phyloP scores from a whole-genome alignment of 2,113 vertebrate species.

The Dinomys branickii region DNA sequence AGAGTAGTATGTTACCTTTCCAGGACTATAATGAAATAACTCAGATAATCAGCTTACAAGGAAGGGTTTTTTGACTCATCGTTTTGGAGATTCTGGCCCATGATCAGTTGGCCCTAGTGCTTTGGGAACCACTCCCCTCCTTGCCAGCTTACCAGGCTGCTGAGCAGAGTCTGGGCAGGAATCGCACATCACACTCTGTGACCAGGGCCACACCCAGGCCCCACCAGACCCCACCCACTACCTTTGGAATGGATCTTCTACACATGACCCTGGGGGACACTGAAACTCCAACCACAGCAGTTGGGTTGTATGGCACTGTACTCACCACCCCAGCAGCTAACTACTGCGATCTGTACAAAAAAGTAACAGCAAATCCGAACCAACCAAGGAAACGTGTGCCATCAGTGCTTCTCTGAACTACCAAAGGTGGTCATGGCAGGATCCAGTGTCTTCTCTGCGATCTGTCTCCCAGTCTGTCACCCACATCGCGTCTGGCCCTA shows the following conservation, averaged over 20 bases:
- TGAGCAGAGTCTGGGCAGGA: neutral
- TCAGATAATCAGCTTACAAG: neutral
- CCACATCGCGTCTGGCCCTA: neutral
- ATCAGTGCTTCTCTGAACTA: neutral
- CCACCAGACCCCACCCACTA: neutral
- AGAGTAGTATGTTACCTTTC: neutral
- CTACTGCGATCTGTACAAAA: neutral
- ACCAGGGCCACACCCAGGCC: neutral
- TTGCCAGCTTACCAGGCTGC: neutral
- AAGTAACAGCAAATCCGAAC: neutral
- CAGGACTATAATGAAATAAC: neutral
- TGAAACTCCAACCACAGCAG: neutral
- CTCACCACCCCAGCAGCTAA: neutral
- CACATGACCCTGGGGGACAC: neutral
- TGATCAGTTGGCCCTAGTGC: neutral
- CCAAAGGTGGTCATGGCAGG: accelerated
- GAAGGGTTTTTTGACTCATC: neutral
- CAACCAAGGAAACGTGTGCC: neutral
- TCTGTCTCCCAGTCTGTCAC: neutral
- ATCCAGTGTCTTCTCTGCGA: neutral
- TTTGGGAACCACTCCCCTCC: neutral
- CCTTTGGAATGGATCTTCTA: neutral
- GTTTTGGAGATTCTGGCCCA: neutral
- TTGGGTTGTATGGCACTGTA: accelerated
- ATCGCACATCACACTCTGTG: too few relatives aligned